Evolutionary conservation across 2,888 invertebrate species (phyloP), one percentile per base, ranked within the genome.

Genomic region (Oeneis ivallda): DNA sequence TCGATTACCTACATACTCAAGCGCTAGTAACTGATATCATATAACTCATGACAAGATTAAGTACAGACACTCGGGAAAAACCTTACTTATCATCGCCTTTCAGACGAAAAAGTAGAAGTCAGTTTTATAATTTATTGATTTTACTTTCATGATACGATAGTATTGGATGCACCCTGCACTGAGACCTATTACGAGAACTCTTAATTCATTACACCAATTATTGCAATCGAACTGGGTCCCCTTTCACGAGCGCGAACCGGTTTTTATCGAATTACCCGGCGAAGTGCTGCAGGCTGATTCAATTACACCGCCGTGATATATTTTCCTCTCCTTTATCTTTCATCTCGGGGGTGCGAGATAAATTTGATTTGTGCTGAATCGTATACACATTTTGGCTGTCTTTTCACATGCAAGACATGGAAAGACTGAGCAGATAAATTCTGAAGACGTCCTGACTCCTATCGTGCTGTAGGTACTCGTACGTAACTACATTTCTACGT

Each of bases 291-390:
- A 11, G 49, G 11, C 49, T 50, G 39, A 60, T 34, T 37, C 19
- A 2, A 60, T 60, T 50, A 60, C 37, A 17, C 11, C 19, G 49
- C 4, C 49, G 47, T 39, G 49, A 60, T 49, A 50, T 60, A 60
- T 39, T 60, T 39, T 37, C 34, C 17, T 34, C 39, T 37, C 5
- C 60, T 34, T 60, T 49, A 58, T 58, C 43, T 43, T 19, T 13
- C 57, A 58, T 8, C 45, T 32, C 47, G 17, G 11, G 32, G 47
- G 47, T 34, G 45, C 34, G 34, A 17, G 15, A 17, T 32, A 32
- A 58, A 58, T 58, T 32, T 34, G 58, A 58, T 58, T 47, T 47
- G 26, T 9, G 0, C 15, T 53, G 2, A 15, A 53, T 15, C n/a
- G 37, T 34, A 34, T 9, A n/a, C n/a, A n/a, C n/a, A 34, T 53